Percentiles rank a stretch among this genome's conserved stretches.
Evolutionary conservation across 2,888 invertebrate genomes (phyloP).

Genomic region (Bombylius discolor): DNA sequence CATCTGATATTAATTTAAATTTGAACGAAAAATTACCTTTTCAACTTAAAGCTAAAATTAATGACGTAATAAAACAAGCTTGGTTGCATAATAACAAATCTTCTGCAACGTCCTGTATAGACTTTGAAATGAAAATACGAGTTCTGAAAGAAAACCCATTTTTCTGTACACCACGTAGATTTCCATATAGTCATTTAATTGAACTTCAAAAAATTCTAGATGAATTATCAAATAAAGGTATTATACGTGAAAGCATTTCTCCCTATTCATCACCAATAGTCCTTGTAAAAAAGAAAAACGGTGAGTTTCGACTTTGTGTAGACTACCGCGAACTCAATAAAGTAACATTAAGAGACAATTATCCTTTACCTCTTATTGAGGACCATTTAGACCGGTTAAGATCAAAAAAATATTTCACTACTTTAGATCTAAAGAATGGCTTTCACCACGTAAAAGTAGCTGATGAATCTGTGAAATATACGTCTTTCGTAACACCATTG

Average conservation of each 20-base stretch:
- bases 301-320: slow-evolving; percentile 13
- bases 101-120: too few species aligned
- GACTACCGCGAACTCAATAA: slow-evolving; percentile 15
- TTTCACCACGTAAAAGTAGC: too few species aligned
- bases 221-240: slow-evolving; percentile 5
- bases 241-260: slow-evolving; percentile 12
- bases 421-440: too few species aligned
- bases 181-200: neutral
- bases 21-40: slow-evolving; percentile 1
- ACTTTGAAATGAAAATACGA: neutral
- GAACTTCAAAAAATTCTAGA: slow-evolving; percentile 3
- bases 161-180: neutral
- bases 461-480: too few species aligned
- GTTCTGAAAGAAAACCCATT: neutral
- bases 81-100: neutral
- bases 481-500: too few species aligned
- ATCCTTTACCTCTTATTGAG: slow-evolving; percentile 12
- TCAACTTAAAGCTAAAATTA: neutral
- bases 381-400: too few species aligned
- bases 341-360: slow-evolving; percentile 11
- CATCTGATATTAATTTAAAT: neutral
- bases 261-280: slow-evolving; percentile 15
- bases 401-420: too few species aligned
- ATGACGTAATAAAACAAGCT: neutral
- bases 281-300: slow-evolving; percentile 12